These are phyloP conservation scores for Ceryle rudis DNA, from an alignment of 2,797 vertebrate genomes.

Conservation along the genomic window DNA sequence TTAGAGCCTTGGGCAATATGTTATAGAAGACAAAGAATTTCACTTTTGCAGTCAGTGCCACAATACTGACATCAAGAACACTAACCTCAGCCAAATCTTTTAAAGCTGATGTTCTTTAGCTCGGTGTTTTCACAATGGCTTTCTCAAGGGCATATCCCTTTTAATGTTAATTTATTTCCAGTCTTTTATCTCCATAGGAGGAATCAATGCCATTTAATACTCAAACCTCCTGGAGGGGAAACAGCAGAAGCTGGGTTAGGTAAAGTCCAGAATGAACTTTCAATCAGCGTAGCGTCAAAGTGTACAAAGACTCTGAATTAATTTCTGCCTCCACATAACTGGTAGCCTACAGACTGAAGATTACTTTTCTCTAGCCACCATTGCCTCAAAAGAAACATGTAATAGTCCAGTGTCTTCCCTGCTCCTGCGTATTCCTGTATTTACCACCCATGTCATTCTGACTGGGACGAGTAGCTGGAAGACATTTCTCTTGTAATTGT, in stretches of 20 bases:
- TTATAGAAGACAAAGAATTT: constrained; percentile 36
- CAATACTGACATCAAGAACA: constrained; percentile 19
- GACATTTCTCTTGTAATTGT: background rate
- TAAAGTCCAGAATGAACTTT: constrained; percentile 37
- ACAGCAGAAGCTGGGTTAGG: background rate
- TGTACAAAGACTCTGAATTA: background rate
- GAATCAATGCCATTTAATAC: constrained; percentile 25
- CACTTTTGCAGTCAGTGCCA: background rate
- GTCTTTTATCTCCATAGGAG: constrained; percentile 58
- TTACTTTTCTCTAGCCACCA: background rate
- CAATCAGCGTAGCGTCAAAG: background rate
- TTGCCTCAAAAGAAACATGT: background rate
- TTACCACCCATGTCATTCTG: background rate
- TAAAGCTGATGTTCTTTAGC: constrained; percentile 22
- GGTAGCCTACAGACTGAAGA: background rate
- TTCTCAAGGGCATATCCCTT: constrained; percentile 56
- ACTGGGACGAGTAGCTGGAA: background rate
- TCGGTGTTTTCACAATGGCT: constrained; percentile 21
- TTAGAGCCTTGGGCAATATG: background rate
- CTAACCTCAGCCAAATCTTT: constrained; percentile 38
- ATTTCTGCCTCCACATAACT: background rate
- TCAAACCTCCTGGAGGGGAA: constrained; percentile 37
- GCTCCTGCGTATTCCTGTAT: background rate
- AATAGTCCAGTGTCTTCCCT: background rate
- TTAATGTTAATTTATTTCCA: constrained; percentile 38